A percentile compares a stretch with the other conserved stretches of the same genome.
Conservation (phyloP, 2,888 invertebrate species). For the Smittia aterrima region DNA sequence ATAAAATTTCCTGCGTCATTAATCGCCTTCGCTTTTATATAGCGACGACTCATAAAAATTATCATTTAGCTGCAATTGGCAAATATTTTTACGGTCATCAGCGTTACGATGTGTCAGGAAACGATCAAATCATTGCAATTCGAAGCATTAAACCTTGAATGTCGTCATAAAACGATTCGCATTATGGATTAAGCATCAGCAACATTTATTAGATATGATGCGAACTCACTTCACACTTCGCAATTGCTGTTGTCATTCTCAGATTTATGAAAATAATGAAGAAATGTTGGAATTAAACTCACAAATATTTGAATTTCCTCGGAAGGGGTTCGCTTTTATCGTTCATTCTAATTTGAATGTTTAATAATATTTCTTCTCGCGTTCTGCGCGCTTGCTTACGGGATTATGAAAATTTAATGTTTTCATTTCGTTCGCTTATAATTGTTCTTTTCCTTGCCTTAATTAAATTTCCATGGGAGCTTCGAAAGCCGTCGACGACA, state of each 20-base stretch:
- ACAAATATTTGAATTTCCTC: neutral
- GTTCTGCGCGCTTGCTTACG: neutral
- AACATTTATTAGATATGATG: neutral
- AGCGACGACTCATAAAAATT: slow-evolving; percentile 10
- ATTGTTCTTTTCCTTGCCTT: slow-evolving; percentile 21
- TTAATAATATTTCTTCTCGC: slow-evolving; percentile 1
- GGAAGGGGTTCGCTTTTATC: neutral
- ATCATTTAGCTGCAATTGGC: slow-evolving; percentile 22
- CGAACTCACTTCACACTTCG: too few species aligned
- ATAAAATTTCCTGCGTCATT: slow-evolving; percentile 9
- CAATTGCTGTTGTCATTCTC: neutral
- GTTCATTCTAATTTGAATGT: slow-evolving; percentile 22
- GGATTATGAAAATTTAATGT: slow-evolving; percentile 22
- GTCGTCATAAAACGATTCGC: slow-evolving; percentile 2
- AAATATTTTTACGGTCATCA: slow-evolving; percentile 19
- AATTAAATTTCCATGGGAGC: neutral
- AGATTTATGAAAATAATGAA: slow-evolving; percentile 14
- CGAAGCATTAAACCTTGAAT: neutral
- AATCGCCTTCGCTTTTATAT: slow-evolving; percentile 3
- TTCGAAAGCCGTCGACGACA: neutral
- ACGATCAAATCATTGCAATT: slow-evolving; percentile 15
- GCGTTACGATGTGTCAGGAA: neutral
- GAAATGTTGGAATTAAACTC: neutral
- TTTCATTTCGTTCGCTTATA: slow-evolving; percentile 14
- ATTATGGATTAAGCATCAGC: slow-evolving; percentile 4